These are phyloP conservation scores for Nephotettix cincticeps DNA, from an alignment of 1,140 invertebrate genomes.

Conservation along the genomic window DNA sequence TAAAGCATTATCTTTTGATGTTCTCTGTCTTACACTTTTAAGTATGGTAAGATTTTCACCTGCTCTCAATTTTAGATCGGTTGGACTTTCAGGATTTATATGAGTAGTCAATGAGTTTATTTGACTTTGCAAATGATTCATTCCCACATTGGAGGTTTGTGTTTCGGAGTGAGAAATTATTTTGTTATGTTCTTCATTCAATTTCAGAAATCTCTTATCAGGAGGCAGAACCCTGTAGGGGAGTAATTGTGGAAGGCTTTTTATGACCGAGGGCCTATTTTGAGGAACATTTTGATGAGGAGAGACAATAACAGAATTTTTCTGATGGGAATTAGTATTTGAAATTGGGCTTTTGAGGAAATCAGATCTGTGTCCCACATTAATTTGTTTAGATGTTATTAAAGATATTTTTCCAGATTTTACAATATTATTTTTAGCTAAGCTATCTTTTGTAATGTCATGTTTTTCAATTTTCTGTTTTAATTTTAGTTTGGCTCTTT, in stretches of 20 bases:
- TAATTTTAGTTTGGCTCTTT: not conserved
- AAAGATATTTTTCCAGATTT: not conserved
- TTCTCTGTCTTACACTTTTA: too few relatives aligned
- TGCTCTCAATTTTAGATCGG: not conserved
- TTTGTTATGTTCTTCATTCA: not conserved
- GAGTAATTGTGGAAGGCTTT: not conserved
- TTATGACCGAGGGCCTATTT: not conserved
- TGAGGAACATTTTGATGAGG: too few relatives aligned
- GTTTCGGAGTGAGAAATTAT: too few relatives aligned
- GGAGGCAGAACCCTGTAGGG: slow-evolving; percentile 19
- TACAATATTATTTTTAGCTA: not conserved
- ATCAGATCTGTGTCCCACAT: too few relatives aligned
- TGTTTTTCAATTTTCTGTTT: not conserved
- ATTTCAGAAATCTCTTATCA: not conserved
- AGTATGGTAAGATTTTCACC: not conserved
- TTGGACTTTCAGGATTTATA: too few relatives aligned
- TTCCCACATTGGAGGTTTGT: not conserved
- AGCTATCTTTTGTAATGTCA: too few relatives aligned
- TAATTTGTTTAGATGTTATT: too few relatives aligned
- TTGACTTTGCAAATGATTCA: not conserved
- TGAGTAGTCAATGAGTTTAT: too few relatives aligned
- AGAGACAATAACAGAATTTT: not conserved
- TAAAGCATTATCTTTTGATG: not conserved
- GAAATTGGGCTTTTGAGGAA: too few relatives aligned
- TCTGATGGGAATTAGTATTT: too few relatives aligned